Evolutionary conservation across 2,113 vertebrate species (phyloP).

Genomic region (Plectropomus leopardus): DNA sequence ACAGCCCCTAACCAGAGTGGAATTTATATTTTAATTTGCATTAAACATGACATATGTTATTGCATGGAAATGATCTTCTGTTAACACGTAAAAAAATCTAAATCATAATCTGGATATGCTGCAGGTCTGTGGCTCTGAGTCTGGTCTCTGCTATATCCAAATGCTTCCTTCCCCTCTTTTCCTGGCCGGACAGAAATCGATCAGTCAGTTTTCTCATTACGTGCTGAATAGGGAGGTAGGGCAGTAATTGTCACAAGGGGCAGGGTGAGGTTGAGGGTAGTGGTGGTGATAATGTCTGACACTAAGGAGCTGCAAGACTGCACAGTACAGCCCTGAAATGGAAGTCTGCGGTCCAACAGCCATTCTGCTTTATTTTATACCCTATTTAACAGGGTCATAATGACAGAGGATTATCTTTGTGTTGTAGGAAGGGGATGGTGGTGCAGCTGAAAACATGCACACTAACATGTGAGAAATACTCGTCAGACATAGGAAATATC

Average conservation of each 20-base stretch:
- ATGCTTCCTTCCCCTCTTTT: constrained; percentile 71
- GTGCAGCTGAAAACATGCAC: constrained; percentile 34
- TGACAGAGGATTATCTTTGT: constrained; percentile 61
- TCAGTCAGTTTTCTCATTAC: constrained; percentile 86
- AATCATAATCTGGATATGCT: constrained; percentile 29
- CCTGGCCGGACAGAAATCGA: constrained; percentile 81
- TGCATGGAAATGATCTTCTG: not conserved
- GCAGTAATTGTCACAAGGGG: constrained; percentile 84
- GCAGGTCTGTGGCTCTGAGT: constrained; percentile 58
- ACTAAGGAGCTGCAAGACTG: constrained; percentile 74
- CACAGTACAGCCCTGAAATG: constrained; percentile 72
- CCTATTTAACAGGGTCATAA: constrained; percentile 71
- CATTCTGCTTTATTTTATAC: constrained; percentile 74
- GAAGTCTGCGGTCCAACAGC: constrained; percentile 67
- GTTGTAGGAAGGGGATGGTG: constrained; percentile 43
- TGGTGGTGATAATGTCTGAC: constrained; percentile 78
- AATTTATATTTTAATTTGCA: not conserved
- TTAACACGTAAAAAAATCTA: constrained; percentile 19
- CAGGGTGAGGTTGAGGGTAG: constrained; percentile 83
- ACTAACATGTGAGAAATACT: constrained; percentile 2
- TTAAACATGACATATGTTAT: not conserved
- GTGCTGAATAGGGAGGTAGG: constrained; percentile 82
- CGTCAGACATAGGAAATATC: not conserved
- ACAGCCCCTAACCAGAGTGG: not conserved
- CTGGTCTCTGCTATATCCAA: constrained; percentile 53